phyloP scores from a whole-genome alignment of 1,140 invertebrate genomes.

The Idris sp. region DNA sequence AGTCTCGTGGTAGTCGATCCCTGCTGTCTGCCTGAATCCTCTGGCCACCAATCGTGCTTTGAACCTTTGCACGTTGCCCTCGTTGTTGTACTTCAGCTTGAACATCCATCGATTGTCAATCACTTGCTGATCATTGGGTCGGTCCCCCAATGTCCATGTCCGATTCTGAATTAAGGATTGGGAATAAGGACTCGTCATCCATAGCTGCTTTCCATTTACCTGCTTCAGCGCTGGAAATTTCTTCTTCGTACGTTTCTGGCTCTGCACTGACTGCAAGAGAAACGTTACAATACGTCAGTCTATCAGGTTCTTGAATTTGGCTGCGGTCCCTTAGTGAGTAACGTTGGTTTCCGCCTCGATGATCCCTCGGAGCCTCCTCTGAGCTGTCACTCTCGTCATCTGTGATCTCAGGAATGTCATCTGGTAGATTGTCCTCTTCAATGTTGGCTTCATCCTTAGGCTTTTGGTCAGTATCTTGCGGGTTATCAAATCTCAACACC shows the following conservation, averaged over 20 bases:
- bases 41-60: slow-evolving; percentile 62
- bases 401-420: too few relatives aligned
- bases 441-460: too few relatives aligned
- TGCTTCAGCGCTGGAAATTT: slow-evolving; percentile 47
- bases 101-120: slow-evolving; percentile 12
- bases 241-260: not conserved
- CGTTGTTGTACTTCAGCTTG: slow-evolving; percentile 62
- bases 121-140: not conserved
- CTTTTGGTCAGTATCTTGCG: too few relatives aligned
- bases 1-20: slow-evolving; percentile 62
- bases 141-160: slow-evolving; percentile 1
- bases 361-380: too few relatives aligned
- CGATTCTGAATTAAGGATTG: slow-evolving; percentile 2
- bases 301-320: not conserved
- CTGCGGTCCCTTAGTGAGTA: not conserved
- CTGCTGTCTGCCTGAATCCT: slow-evolving; percentile 61
- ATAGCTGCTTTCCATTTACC: slow-evolving; percentile 2
- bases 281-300: not conserved
- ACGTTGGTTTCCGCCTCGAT: too few relatives aligned
- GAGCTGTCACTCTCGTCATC: too few relatives aligned
- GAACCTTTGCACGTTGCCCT: slow-evolving; percentile 24
- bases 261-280: not conserved
- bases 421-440: too few relatives aligned
- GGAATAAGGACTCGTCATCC: slow-evolving; percentile 9
- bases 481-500: too few relatives aligned